Evolutionary conservation across 2,888 invertebrate genomes (phyloP).

Genomic region (Phengaris arion): DNA sequence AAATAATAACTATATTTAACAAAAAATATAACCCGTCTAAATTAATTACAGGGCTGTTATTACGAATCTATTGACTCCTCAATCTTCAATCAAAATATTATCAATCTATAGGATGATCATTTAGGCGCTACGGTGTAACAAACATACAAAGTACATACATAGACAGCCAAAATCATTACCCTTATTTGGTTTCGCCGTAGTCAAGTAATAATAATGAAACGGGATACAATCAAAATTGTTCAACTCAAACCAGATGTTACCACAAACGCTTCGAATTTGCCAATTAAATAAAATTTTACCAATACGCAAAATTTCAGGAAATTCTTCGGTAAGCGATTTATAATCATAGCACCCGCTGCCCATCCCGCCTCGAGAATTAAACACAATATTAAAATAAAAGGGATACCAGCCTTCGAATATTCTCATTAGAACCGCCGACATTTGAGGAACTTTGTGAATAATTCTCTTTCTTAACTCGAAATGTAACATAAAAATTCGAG

Average conservation of each 20-base stretch:
- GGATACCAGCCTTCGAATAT: slow-evolving; percentile 42
- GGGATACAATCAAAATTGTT: not conserved
- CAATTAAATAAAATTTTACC: slow-evolving; percentile 62
- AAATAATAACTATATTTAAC: no score
- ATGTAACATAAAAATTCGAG: not conserved
- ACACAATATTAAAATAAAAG: slow-evolving; percentile 52
- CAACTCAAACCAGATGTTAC: slow-evolving; percentile 26
- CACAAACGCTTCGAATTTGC: slow-evolving; percentile 10
- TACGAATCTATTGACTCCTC: no score
- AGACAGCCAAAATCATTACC: no score
- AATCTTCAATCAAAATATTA: no score
- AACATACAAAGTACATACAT: no score
- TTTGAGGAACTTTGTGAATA: slow-evolving; percentile 27
- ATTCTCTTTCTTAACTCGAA: slow-evolving; percentile 15
- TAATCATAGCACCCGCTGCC: slow-evolving; percentile 58
- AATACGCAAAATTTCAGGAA: slow-evolving; percentile 54
- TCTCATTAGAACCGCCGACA: slow-evolving; percentile 34
- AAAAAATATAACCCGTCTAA: no score
- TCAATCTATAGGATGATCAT: no score
- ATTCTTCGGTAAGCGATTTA: slow-evolving; percentile 73
- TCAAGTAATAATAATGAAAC: not conserved
- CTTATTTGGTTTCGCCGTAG: no score
- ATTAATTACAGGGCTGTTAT: no score
- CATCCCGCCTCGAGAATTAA: slow-evolving; percentile 48
- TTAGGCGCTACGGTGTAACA: no score